Evolutionary conservation across 64 coral and sea anemone species (phyloP).

Genomic region (Stylophora pistillata): DNA sequence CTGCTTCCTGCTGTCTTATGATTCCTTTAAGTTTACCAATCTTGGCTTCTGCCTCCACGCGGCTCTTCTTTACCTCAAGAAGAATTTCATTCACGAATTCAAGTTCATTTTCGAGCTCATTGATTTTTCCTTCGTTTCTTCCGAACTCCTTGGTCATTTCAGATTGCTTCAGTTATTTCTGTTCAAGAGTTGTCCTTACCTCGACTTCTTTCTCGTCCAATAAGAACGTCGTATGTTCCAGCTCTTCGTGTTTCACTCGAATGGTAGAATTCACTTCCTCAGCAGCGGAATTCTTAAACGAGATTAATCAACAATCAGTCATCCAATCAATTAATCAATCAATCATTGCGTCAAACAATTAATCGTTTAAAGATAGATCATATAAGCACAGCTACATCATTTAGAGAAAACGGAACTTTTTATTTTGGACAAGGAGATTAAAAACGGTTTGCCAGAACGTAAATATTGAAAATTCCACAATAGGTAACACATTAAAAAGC

Average conservation of each 20-base stretch:
- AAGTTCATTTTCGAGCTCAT: constrained; percentile 9
- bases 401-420: not conserved
- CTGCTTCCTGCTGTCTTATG: constrained; percentile 23
- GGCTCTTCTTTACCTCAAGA: not conserved
- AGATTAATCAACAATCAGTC: not conserved
- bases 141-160: constrained; percentile 6
- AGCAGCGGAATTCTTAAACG: constrained; percentile 44
- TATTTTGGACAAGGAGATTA: no score
- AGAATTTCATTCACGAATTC: not conserved
- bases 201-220: constrained; percentile 78
- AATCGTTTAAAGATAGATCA: not conserved
- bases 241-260: constrained; percentile 62
- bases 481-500: no score
- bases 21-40: constrained; percentile 24
- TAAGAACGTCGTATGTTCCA: constrained; percentile 79
- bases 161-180: not conserved
- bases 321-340: not conserved
- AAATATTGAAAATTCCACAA: no score
- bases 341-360: not conserved
- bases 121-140: constrained; percentile 2
- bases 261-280: constrained; percentile 63
- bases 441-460: no score
- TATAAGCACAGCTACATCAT: not conserved
- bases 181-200: constrained; percentile 25
- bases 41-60: not conserved